A percentile compares a stretch with the other conserved stretches of the same genome.
Evolutionary conservation across 2,797 vertebrate species (phyloP).

Genomic region (Mormyrus proboscirostris): DNA sequence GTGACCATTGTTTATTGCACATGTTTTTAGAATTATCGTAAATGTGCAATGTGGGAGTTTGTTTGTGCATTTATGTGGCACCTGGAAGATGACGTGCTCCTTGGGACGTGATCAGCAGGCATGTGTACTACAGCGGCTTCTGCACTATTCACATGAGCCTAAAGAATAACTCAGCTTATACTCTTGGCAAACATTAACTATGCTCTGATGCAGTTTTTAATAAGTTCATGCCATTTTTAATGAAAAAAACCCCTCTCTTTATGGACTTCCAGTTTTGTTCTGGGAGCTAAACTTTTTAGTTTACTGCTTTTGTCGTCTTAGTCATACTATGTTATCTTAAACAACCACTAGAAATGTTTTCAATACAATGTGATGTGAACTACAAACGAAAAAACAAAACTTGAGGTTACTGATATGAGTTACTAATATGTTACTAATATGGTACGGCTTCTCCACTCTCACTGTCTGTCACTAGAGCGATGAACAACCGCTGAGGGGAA

Average conservation of each 20-base stretch:
- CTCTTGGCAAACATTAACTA: neutral
- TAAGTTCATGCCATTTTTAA: neutral
- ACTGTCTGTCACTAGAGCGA: neutral
- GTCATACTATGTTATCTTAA: neutral
- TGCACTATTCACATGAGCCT: neutral
- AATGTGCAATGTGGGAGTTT: neutral
- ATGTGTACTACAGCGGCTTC: no score
- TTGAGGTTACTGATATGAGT: neutral
- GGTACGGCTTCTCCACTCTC: neutral
- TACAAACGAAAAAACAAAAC: constrained; percentile 1
- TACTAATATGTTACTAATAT: neutral
- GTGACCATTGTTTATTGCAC: neutral
- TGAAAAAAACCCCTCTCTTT: neutral
- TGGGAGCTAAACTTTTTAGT: neutral
- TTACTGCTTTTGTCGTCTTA: neutral
- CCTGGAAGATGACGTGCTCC: neutral
- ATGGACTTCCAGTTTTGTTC: neutral
- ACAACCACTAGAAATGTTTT: neutral
- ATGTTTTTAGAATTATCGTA: neutral
- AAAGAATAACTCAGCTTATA: neutral
- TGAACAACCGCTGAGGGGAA: neutral
- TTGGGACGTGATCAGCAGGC: neutral
- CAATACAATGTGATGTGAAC: neutral
- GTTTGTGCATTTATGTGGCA: neutral
- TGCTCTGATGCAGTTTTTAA: neutral